phyloP scores from a whole-genome alignment of 2,797 vertebrate species.

The Prunella strophiata region DNA sequence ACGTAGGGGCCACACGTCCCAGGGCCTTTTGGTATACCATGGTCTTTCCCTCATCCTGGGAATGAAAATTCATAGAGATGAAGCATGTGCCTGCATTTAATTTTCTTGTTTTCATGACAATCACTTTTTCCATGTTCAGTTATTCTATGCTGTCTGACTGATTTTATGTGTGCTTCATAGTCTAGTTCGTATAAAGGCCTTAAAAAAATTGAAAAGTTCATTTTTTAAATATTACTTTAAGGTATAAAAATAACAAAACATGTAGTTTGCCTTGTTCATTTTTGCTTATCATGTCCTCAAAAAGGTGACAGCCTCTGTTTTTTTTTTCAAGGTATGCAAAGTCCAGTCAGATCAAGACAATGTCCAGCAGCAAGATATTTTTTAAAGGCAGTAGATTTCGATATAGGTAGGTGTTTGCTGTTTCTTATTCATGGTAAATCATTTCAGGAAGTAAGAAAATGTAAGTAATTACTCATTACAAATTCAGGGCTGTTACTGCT shows the following conservation, averaged over 20 bases:
- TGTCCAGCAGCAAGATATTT: constrained; percentile 98
- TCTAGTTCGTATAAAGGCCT: neutral
- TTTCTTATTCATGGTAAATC: neutral
- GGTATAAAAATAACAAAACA: neutral
- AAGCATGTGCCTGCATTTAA: neutral
- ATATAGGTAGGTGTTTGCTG: constrained; percentile 85
- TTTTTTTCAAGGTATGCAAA: constrained; percentile 89
- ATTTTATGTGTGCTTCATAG: neutral
- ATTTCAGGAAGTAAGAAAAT: neutral
- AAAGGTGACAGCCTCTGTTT: neutral
- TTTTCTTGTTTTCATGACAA: neutral
- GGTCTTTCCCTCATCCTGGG: neutral
- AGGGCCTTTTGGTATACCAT: neutral
- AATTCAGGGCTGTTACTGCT: neutral
- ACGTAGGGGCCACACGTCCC: neutral
- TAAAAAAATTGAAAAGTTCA: neutral
- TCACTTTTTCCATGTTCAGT: neutral
- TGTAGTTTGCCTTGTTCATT: neutral
- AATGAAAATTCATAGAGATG: neutral
- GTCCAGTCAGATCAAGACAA: constrained; percentile 97
- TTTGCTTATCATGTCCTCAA: neutral
- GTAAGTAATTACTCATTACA: neutral
- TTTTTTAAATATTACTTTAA: neutral
- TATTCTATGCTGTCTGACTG: neutral
- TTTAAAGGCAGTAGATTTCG: constrained; percentile 98